Base-by-base conservation (phyloP, 1,140 invertebrate species). In the Dreissena polymorpha region DNA sequence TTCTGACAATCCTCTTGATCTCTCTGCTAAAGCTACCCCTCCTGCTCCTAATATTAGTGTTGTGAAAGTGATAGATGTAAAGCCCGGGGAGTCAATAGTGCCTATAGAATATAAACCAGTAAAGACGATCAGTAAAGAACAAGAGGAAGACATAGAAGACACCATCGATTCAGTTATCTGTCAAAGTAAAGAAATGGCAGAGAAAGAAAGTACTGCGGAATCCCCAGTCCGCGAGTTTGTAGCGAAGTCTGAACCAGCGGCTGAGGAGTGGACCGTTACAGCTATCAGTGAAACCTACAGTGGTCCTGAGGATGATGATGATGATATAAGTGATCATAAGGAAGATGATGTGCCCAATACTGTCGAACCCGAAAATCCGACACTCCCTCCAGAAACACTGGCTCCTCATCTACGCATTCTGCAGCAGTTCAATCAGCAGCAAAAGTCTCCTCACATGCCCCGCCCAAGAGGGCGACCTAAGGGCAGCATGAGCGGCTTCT, bases 401-500 rank as follows among this genome's bases (percentile, higher is more conserved):
- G 76, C 76, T 1, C 76, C 76, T 25, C 76, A 78, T 69, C 21
- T 78, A 0, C 69, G 5, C 25, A 29, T 78, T 0, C 14, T 7
- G 0, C 49, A 14, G 13, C 65, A 13, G 6, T 53, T 27, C 8
- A 53, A 25, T 21, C 74, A 21, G 23, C n/a, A n/a, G n/a, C 16
- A 2, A n/a, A n/a, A n/a, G n/a, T n/a, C n/a, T 39, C 39, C 39
- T 23, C 57, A 18, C 57, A 63, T 39, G n/a, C 78, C 65, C 78
- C 84, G 68, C 74, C 82, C 63, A 53, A 70, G 63, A 39, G 87
- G 85, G 18, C 86, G 87, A 25, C 63, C 83, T 50, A 81, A 83
- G 16, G 69, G 86, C 27, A 83, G 80, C 60, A 53, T 55, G 29
- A 83, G 64, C 60, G 72, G 72, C 14, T 71, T 70, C 39, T 83